phyloP scores from a whole-genome alignment of 2,797 vertebrate genomes.

The Mormyrops boulengeri region DNA sequence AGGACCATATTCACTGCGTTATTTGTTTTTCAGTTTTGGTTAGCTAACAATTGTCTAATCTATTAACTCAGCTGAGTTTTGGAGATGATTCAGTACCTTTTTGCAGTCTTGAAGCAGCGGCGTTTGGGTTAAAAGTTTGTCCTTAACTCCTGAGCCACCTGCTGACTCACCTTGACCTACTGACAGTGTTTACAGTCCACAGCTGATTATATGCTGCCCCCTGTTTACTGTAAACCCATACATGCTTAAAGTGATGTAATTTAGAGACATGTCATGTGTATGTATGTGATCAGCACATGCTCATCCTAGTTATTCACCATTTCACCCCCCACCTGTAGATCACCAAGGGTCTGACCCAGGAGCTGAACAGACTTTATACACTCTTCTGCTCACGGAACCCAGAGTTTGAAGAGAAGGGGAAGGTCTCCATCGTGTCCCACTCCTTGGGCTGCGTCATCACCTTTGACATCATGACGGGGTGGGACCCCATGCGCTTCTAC shows the following conservation, averaged over 20 bases:
- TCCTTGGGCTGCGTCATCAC: conserved; percentile 96
- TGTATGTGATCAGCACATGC: neutral
- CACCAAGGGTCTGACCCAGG: conserved; percentile 89
- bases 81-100: neutral
- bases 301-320: neutral
- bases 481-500: conserved; percentile 88
- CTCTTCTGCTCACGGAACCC: conserved; percentile 95
- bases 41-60: neutral
- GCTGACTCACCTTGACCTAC: neutral
- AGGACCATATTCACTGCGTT: neutral
- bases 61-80: neutral
- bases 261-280: neutral
- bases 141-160: neutral
- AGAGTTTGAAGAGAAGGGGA: conserved; percentile 83
- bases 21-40: neutral
- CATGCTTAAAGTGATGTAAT: neutral
- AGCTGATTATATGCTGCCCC: neutral
- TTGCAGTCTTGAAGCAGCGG: neutral
- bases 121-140: neutral
- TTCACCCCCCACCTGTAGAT: conserved; percentile 62
- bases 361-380: conserved; percentile 86
- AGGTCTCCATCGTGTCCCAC: conserved; percentile 94
- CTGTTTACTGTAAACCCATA: neutral
- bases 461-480: conserved; percentile 97
- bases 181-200: neutral